Conservation (phyloP, 2,888 invertebrate genomes). For the Leptopilina drosophilae region DNA sequence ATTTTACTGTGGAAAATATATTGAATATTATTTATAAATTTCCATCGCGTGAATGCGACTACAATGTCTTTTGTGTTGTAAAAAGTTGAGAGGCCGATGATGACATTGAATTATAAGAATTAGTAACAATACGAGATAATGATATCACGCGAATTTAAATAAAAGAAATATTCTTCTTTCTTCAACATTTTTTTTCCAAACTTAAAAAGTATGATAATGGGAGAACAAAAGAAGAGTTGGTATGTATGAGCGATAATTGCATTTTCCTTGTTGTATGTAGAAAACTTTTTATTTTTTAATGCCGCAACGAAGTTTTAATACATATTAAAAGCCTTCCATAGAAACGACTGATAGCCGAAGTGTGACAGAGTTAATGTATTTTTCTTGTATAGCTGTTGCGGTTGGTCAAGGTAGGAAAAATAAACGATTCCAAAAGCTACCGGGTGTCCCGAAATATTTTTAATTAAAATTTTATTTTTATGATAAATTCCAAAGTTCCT, state of each 20-base stretch:
- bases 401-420: slow-evolving; percentile 32
- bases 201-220: slow-evolving; percentile 7
- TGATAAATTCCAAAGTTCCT: too few species aligned
- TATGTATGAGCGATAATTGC: slow-evolving; percentile 9
- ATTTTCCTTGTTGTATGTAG: slow-evolving; percentile 11
- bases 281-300: slow-evolving; percentile 6
- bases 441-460: not conserved
- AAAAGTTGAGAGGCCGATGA: not conserved
- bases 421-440: slow-evolving; percentile 6
- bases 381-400: slow-evolving; percentile 13
- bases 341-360: slow-evolving; percentile 29
- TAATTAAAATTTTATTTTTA: not conserved
- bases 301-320: slow-evolving; percentile 4
- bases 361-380: slow-evolving; percentile 34
- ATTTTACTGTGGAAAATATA: too few species aligned
- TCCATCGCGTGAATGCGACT: too few species aligned
- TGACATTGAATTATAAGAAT: not conserved
- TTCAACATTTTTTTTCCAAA: not conserved
- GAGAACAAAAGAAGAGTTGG: slow-evolving; percentile 21
- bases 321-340: slow-evolving; percentile 11
- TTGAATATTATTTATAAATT: too few species aligned
- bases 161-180: slow-evolving; percentile 1
- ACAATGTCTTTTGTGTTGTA: not conserved
- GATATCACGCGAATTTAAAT: not conserved
- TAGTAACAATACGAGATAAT: not conserved